A percentile compares a stretch with the other conserved stretches of the same genome.
Evolutionary conservation across 2,888 invertebrate species (phyloP).

Genomic region (Watsonalla binaria): DNA sequence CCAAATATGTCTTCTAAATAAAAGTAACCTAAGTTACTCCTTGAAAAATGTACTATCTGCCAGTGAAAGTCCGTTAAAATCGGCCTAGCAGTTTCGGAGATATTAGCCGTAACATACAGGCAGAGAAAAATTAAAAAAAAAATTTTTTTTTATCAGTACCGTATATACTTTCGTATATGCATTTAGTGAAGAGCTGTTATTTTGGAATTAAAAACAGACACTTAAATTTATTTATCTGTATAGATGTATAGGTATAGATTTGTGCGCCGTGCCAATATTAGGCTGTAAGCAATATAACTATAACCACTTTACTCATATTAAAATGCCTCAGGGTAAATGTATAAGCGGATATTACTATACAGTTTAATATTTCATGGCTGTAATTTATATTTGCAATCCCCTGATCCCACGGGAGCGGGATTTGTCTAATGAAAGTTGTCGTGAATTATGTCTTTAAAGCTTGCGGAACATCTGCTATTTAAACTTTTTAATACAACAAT

Average conservation of each 20-base stretch:
- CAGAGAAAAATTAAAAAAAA: neutral
- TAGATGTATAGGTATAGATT: too few species aligned
- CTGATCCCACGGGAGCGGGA: slow-evolving; percentile 9
- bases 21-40: too few species aligned
- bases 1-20: too few species aligned
- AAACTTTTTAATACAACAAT: neutral
- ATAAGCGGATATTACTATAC: neutral
- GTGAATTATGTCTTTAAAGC: slow-evolving; percentile 15
- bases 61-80: too few species aligned
- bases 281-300: too few species aligned
- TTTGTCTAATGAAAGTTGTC: slow-evolving; percentile 23
- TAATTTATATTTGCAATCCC: slow-evolving; percentile 19
- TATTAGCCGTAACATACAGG: neutral
- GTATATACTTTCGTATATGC: too few species aligned
- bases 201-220: too few species aligned
- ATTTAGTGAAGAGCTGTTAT: too few species aligned
- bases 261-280: too few species aligned
- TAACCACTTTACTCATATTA: neutral
- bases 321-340: neutral
- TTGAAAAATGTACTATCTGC: too few species aligned
- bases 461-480: slow-evolving; percentile 4
- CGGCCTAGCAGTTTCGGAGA: neutral
- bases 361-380: neutral
- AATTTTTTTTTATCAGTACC: too few species aligned
- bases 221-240: too few species aligned